phyloP scores from a whole-genome alignment of 2,888 invertebrate genomes.

The Cataglyphis altisquamis region DNA sequence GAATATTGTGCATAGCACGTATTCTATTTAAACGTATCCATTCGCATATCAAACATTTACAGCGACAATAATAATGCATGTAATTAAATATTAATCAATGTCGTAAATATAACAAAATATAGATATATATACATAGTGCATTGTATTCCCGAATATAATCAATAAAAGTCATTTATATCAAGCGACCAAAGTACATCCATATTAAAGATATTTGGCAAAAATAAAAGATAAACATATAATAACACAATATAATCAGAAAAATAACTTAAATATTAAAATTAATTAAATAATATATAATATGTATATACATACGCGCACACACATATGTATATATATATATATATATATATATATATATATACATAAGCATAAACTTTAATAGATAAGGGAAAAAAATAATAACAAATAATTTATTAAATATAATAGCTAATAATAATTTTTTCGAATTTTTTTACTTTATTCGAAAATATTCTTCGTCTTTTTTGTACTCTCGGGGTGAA shows the following conservation, averaged over 20 bases:
- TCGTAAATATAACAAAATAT: background rate
- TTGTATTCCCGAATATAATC: constrained; percentile 1
- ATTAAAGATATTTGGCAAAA: background rate
- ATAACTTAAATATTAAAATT: background rate
- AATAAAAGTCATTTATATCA: background rate
- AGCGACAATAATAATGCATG: background rate
- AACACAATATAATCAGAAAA: background rate
- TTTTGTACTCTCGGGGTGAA: constrained; percentile 21
- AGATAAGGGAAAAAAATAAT: background rate
- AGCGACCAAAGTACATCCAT: background rate
- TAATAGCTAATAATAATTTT: background rate
- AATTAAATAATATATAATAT: too few species aligned
- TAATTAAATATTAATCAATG: background rate
- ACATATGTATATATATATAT: too few species aligned
- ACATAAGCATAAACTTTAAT: background rate
- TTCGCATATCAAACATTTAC: constrained; percentile 4
- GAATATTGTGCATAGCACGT: background rate
- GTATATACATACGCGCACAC: too few species aligned
- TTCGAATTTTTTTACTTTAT: background rate
- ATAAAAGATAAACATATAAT: background rate
- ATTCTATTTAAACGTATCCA: constrained; percentile 13
- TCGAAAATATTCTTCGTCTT: background rate
- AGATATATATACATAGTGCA: background rate
- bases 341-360: too few species aligned
- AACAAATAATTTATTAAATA: constrained; percentile 4